Percentiles rank a stretch among this genome's conserved stretches.
These are phyloP conservation scores for Drosophila peninsularis DNA, from an alignment of 2,888 invertebrate species.

Conservation along the genomic window DNA sequence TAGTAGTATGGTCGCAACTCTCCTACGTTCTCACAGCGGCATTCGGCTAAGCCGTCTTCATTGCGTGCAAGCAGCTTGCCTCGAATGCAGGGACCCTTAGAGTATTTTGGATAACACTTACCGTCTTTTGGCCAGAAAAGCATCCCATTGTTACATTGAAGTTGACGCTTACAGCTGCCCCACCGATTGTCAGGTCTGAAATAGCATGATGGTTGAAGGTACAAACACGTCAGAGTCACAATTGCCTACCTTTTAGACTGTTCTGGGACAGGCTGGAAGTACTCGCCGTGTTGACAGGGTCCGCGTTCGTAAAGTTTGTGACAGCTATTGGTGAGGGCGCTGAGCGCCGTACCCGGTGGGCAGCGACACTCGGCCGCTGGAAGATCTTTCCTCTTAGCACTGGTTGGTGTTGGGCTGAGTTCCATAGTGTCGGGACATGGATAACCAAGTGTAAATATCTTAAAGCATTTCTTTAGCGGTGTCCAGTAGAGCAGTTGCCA, in stretches of 20 bases:
- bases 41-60: conserved; percentile 88
- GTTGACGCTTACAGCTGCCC: conserved; percentile 90
- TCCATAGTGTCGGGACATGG: conserved; percentile 95
- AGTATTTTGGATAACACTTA: conserved; percentile 89
- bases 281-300: conserved; percentile 90
- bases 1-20: conserved; percentile 87
- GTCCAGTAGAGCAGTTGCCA: conserved; percentile 96
- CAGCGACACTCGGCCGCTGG: conserved; percentile 92
- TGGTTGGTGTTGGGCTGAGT: conserved; percentile 87
- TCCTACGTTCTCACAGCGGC: conserved; percentile 87
- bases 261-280: conserved; percentile 89
- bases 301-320: conserved; percentile 90
- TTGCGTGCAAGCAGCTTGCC: conserved; percentile 89
- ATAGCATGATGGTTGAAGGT: neutral
- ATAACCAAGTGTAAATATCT: conserved; percentile 92
- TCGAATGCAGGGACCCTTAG: conserved; percentile 91
- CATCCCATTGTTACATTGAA: conserved; percentile 88
- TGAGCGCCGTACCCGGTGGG: conserved; percentile 91
- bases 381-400: conserved; percentile 83
- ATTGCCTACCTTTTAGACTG: conserved; percentile 61
- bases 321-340: conserved; percentile 89
- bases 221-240: neutral
- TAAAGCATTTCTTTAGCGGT: conserved; percentile 92
- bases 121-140: conserved; percentile 92
- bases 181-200: conserved; percentile 85